phyloP scores from a whole-genome alignment of 2,797 vertebrate genomes.

The Dicrostonyx torquatus region DNA sequence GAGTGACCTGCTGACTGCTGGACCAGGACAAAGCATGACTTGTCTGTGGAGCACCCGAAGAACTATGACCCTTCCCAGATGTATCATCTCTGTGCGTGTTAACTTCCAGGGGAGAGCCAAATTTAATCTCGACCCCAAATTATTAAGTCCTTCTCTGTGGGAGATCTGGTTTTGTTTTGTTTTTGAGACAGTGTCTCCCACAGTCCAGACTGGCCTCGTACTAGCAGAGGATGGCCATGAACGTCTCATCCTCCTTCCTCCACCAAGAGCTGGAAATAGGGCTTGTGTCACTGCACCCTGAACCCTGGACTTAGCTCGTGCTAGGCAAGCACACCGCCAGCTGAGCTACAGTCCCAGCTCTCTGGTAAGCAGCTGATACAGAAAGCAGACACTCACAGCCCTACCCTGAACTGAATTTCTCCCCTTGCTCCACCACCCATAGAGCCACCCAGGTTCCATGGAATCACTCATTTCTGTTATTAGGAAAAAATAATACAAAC shows the following conservation, averaged over 20 bases:
- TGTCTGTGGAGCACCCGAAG: not conserved
- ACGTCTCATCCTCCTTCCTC: not conserved
- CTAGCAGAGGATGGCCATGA: not conserved
- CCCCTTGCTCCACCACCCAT: not conserved
- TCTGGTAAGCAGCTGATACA: not conserved
- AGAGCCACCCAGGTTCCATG: not conserved
- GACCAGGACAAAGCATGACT: not conserved
- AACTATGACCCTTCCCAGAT: not conserved
- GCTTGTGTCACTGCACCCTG: not conserved
- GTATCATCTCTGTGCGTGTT: not conserved
- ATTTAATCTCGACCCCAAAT: not conserved
- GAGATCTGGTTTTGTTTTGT: not conserved
- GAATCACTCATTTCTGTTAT: not conserved
- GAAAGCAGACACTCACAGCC: not conserved
- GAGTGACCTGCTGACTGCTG: not conserved
- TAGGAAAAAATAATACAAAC: conserved; percentile 12
- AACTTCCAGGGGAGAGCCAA: not conserved
- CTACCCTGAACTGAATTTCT: not conserved
- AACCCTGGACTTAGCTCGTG: not conserved
- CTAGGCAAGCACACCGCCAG: not conserved
- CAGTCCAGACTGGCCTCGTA: not conserved
- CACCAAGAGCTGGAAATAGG: not conserved
- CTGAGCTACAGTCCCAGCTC: not conserved
- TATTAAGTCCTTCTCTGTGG: not conserved
- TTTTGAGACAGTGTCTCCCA: not conserved